Base-by-base conservation (phyloP, 2,797 vertebrate species). In the Morelia viridis region DNA sequence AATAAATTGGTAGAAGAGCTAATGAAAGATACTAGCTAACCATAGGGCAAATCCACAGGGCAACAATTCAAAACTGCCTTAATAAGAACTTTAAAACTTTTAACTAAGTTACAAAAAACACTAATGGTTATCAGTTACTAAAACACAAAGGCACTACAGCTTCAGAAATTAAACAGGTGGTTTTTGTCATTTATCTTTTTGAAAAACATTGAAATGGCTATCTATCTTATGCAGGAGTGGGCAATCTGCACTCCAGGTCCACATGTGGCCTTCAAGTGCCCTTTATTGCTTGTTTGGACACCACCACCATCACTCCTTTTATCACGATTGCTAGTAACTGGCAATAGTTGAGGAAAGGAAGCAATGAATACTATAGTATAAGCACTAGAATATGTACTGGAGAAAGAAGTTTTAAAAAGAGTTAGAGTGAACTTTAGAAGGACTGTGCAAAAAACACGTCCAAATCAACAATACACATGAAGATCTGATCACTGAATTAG, bases 1-100 rank as follows among this genome's bases (percentile, higher is more conserved):
- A 92, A 83, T 89, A 83, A 57, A 89, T 41, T 68, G 53, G 3
- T 31, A 76, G 56, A 61, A 89, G 60, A 90, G 57, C 46, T 90
- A 90, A 87, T 90, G 22, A 80, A 90, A 87, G 7, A 87, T 19
- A 41, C 46, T 62, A 80, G 57, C 57, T 56, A 86, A 92, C 13
- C 62, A n/a, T 57, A 46, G 61, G 50, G 11, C 83, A 92, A 60
- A 71, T n/a, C 28, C 53, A 60, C 28, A 50, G 85, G 88, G 91
- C 57, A 86, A 89, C 62, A n/a, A 71, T 76, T 86, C 28, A 41
- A 56, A 89, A 92, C 3, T 80, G 5, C 22, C 53, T 24, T 35
- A n/a, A 28, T 35, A 61, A 28, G 28, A 87, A 90, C 65, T 53
- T 90, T 62, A 61, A 76, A 41, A 87, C 28, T 61, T 86, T 19